Evolutionary conservation across 2,113 vertebrate species (phyloP).

Genomic region (Upupa epops): DNA sequence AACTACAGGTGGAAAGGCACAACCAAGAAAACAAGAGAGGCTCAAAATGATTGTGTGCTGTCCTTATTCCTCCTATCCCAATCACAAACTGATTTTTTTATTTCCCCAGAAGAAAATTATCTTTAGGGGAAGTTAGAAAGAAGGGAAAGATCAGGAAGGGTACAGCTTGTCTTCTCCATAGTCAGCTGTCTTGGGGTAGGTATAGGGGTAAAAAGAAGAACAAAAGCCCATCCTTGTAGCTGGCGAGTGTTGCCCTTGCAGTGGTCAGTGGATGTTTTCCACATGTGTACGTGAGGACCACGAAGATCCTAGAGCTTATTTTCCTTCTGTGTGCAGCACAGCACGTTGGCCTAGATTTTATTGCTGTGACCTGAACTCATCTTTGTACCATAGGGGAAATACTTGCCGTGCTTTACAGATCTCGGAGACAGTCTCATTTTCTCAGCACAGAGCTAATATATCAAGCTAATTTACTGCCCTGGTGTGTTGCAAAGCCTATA

Average conservation of each 20-base stretch:
- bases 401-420: conserved; percentile 56
- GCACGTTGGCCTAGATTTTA: conserved; percentile 67
- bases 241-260: not conserved
- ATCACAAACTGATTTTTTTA: rapidly evolving
- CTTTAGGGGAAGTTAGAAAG: not conserved
- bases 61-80: not conserved
- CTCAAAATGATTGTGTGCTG: not conserved
- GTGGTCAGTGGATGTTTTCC: conserved; percentile 19
- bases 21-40: not conserved
- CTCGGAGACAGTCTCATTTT: conserved; percentile 50
- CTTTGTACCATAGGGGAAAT: conserved; percentile 64
- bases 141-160: not conserved
- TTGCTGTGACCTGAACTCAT: conserved; percentile 68
- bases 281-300: conserved; percentile 20
- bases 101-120: not conserved
- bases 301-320: conserved; percentile 16
- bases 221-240: not conserved
- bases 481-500: conserved; percentile 68
- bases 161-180: not conserved
- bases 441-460: conserved; percentile 64
- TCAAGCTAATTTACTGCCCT: conserved; percentile 59
- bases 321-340: conserved; percentile 36
- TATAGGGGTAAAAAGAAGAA: not conserved
- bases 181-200: not conserved
- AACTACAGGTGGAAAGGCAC: not conserved